phyloP scores from a whole-genome alignment of 2,113 vertebrate genomes.

The Erinaceus europaeus region DNA sequence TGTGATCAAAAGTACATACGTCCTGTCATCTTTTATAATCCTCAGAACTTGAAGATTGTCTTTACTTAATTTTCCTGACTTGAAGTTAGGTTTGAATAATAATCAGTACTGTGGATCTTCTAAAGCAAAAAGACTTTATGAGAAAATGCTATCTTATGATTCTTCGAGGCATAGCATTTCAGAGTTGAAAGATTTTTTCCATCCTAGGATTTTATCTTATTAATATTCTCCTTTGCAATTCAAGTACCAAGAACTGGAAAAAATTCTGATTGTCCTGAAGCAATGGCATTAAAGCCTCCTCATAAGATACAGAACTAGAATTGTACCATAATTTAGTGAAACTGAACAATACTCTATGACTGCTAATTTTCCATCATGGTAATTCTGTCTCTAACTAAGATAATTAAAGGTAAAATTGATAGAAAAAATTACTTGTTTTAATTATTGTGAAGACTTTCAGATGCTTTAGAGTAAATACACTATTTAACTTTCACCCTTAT shows the following conservation, averaged over 20 bases:
- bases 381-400: slow-evolving; percentile 74
- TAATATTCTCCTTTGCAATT: slow-evolving; percentile 77
- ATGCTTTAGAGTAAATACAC: slow-evolving; percentile 62
- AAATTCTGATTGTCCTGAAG: slow-evolving; percentile 69
- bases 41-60: slow-evolving; percentile 68
- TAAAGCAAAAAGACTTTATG: slow-evolving; percentile 71
- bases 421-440: slow-evolving; percentile 26
- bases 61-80: slow-evolving; percentile 67
- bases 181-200: slow-evolving; percentile 73
- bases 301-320: slow-evolving; percentile 55
- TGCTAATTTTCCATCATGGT: slow-evolving; percentile 80
- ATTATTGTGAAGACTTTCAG: slow-evolving; percentile 55
- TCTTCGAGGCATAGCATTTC: slow-evolving; percentile 70
- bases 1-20: slow-evolving; percentile 62
- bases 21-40: slow-evolving; percentile 75
- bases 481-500: slow-evolving; percentile 75
- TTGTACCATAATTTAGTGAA: slow-evolving; percentile 62
- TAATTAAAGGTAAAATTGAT: slow-evolving; percentile 78
- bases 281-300: slow-evolving; percentile 58
- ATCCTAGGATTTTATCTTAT: slow-evolving; percentile 75
- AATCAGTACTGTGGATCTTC: slow-evolving; percentile 74
- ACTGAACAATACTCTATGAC: slow-evolving; percentile 61
- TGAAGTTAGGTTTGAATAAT: slow-evolving; percentile 75
- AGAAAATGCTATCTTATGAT: slow-evolving; percentile 74
- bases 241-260: slow-evolving; percentile 67